Conservation (phyloP, 2,113 vertebrate genomes). For the Piaya cayana region DNA sequence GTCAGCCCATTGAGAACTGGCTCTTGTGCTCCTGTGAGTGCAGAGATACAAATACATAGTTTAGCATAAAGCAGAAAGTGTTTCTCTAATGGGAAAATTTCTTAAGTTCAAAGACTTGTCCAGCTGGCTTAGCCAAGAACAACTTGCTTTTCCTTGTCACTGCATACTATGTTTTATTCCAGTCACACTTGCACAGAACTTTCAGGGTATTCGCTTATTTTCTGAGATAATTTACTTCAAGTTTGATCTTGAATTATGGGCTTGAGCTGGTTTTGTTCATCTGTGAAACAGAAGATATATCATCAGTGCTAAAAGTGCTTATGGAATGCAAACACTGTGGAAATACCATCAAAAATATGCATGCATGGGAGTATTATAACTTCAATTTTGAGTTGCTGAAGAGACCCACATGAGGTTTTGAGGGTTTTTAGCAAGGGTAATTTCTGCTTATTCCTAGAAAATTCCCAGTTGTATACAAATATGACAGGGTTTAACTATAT, state of each 20-base stretch:
- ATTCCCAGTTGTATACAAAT: neutral
- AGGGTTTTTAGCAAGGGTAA: neutral
- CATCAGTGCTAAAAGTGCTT: neutral
- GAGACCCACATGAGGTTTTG: neutral
- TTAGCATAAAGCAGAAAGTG: neutral
- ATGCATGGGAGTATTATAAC: neutral
- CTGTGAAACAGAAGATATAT: conserved; percentile 15
- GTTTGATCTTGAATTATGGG: conserved; percentile 22
- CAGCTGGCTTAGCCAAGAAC: neutral
- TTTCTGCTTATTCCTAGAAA: neutral
- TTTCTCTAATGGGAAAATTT: neutral
- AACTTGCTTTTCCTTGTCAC: neutral
- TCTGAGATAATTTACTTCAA: conserved; percentile 34
- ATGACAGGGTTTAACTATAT: neutral
- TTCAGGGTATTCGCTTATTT: neutral
- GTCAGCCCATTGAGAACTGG: neutral
- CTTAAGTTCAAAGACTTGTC: neutral
- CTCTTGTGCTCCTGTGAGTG: neutral
- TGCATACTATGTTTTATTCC: neutral
- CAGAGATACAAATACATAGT: neutral
- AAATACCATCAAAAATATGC: neutral
- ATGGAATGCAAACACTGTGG: neutral
- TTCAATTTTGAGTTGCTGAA: neutral
- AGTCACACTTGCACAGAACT: neutral
- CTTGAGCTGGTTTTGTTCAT: neutral